Evolutionary conservation across 2,797 vertebrate genomes (phyloP).

Genomic region (Anableps anableps): DNA sequence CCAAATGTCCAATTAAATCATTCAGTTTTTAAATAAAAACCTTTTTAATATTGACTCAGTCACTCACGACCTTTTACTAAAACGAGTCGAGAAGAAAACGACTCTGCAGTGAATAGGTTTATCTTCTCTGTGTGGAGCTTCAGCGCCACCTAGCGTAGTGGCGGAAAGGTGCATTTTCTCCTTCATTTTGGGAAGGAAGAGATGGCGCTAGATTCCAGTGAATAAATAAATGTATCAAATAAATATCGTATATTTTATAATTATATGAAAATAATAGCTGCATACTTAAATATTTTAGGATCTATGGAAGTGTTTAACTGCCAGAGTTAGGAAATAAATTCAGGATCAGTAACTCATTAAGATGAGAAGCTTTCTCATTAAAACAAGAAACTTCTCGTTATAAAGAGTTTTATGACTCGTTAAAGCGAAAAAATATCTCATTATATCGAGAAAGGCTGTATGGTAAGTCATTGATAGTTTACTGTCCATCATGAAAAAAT

Average conservation of each 20-base stretch:
- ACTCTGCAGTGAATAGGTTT: background rate
- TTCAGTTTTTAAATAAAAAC: background rate
- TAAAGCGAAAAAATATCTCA: no score
- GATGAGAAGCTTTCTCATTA: no score
- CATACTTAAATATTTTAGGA: background rate
- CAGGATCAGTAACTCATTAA: background rate
- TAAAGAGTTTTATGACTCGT: no score
- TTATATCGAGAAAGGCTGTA: no score
- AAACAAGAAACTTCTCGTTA: no score
- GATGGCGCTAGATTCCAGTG: background rate
- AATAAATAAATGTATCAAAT: background rate
- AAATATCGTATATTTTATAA: background rate
- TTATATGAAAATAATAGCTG: background rate
- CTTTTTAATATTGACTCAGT: background rate
- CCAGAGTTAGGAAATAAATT: background rate
- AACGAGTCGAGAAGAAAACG: background rate
- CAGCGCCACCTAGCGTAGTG: slow-evolving; percentile 17
- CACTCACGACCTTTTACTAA: background rate
- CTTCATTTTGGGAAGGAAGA: background rate
- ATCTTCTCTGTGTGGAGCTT: background rate
- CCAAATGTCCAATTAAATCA: background rate
- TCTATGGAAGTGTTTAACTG: background rate
- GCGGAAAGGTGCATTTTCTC: background rate
- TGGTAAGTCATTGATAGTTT: no score
- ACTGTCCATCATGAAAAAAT: no score